phyloP scores from a whole-genome alignment of 2,113 vertebrate genomes.

The Lophius piscatorius region DNA sequence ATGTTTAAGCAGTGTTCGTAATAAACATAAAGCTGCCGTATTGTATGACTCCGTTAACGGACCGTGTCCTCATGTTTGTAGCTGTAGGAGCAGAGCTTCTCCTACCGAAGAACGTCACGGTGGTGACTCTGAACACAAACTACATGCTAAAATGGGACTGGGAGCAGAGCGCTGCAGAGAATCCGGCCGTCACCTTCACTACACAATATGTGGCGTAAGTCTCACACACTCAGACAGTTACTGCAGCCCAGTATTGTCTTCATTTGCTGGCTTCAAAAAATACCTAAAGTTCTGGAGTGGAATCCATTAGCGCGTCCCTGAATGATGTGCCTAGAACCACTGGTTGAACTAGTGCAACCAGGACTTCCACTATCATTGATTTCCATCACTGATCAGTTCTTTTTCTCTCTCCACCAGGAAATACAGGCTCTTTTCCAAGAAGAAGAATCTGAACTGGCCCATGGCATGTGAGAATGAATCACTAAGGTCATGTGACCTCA shows the following conservation, averaged over 20 bases:
- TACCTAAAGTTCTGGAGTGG: too few species aligned
- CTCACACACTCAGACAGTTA: neutral
- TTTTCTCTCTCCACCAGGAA: slow-evolving; percentile 19
- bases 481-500: slow-evolving; percentile 61
- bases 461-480: neutral
- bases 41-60: too few species aligned
- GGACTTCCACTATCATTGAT: too few species aligned
- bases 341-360: too few species aligned
- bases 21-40: too few species aligned
- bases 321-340: too few species aligned
- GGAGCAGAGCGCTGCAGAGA: neutral
- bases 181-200: slow-evolving; percentile 59
- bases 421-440: neutral
- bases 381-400: neutral
- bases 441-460: neutral
- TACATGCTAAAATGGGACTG: slow-evolving; percentile 67
- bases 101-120: slow-evolving; percentile 37
- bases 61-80: neutral
- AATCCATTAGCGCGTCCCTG: too few species aligned
- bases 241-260: too few species aligned
- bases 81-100: slow-evolving; percentile 42
- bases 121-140: slow-evolving; percentile 68
- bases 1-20: too few species aligned
- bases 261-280: too few species aligned
- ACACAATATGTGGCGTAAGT: slow-evolving; percentile 65